Percentiles rank a stretch among this genome's conserved stretches.
Evolutionary conservation across 2,888 invertebrate genomes (phyloP).

Genomic region (Philhelius pedissequus): DNA sequence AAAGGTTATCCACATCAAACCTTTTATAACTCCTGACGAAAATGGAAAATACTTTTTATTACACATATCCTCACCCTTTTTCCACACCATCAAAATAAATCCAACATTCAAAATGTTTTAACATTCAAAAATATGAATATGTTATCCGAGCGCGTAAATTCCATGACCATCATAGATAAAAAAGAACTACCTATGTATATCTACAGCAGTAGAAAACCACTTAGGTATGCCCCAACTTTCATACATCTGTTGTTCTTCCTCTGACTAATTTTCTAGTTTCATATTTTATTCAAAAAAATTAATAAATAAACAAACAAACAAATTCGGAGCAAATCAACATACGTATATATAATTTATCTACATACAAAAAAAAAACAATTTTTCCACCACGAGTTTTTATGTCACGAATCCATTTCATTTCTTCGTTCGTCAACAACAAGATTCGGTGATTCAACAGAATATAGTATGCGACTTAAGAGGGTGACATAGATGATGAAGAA

Average conservation of each 20-base stretch:
- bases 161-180: conserved; percentile 30
- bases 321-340: conserved; percentile 47
- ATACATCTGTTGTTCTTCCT: conserved; percentile 36
- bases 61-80: conserved; percentile 21
- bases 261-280: conserved; percentile 64
- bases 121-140: conserved; percentile 60
- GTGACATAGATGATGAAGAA: conserved; percentile 29
- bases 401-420: conserved; percentile 61
- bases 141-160: conserved; percentile 45
- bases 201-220: neutral
- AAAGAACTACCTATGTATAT: conserved; percentile 9
- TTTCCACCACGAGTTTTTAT: conserved; percentile 43
- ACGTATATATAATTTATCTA: conserved; percentile 68
- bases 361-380: conserved; percentile 19
- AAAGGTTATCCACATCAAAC: neutral
- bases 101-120: conserved; percentile 54
- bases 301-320: conserved; percentile 51
- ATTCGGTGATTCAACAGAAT: conserved; percentile 5
- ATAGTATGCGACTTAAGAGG: conserved; percentile 12
- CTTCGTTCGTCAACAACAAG: conserved; percentile 24
- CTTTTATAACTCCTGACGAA: conserved; percentile 4
- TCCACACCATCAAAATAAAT: conserved; percentile 43
- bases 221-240: neutral
- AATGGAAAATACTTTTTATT: conserved; percentile 37
- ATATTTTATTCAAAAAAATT: conserved; percentile 28